Percentiles rank a stretch among this genome's conserved stretches.
phyloP scores from a whole-genome alignment of 2,888 invertebrate genomes.

The Zaprionus obscuricornis region DNA sequence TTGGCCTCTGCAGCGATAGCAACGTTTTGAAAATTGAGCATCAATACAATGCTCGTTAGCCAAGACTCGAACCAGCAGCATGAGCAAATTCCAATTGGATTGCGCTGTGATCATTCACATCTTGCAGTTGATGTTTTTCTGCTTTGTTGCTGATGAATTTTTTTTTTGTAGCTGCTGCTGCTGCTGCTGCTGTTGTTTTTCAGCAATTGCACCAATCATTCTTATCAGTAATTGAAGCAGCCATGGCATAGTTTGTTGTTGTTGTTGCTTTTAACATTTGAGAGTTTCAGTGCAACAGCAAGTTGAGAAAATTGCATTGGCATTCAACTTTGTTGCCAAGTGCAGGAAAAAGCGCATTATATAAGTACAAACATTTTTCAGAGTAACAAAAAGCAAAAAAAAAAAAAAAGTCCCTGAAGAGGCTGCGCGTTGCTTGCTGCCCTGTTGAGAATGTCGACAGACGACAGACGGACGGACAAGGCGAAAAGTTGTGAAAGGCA shows the following conservation, averaged over 20 bases:
- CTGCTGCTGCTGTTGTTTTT: constrained; percentile 27
- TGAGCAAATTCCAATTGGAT: constrained; percentile 42
- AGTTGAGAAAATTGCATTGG: constrained; percentile 41
- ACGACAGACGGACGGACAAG: not conserved
- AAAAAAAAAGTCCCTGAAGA: constrained; percentile 7
- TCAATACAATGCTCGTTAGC: constrained; percentile 29
- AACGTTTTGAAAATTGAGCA: not conserved
- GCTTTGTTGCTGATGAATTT: constrained; percentile 32
- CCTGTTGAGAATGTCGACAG: no score
- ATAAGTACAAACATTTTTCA: no score
- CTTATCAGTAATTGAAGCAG: constrained; percentile 68
- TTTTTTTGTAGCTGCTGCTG: constrained; percentile 21
- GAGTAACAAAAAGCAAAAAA: constrained; percentile 33
- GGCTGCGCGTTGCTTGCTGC: no score
- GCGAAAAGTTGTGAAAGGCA: constrained; percentile 47
- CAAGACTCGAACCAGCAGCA: constrained; percentile 38
- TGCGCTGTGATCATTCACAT: not conserved
- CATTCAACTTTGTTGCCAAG: constrained; percentile 69
- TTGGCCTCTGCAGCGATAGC: no score
- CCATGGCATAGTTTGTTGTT: constrained; percentile 30
- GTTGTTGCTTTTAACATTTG: constrained; percentile 36
- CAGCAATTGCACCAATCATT: constrained; percentile 67
- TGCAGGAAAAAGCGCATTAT: constrained; percentile 62
- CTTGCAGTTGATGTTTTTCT: constrained; percentile 8
- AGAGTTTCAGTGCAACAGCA: constrained; percentile 44